phyloP scores from a whole-genome alignment of 2,113 vertebrate species.

The Sylvicapra grimmia region DNA sequence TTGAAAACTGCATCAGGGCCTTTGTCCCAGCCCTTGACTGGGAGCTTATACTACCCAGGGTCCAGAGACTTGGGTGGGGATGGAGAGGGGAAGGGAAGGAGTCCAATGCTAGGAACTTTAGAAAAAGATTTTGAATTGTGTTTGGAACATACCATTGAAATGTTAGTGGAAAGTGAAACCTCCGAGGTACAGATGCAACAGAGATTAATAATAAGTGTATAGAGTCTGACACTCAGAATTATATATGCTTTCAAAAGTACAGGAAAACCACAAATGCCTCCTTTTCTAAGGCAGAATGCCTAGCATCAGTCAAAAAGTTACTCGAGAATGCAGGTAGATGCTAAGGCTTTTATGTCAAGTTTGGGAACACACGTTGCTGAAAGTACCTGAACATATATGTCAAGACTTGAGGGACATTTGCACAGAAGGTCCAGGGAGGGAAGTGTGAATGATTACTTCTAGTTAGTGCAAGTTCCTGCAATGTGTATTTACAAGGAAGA shows the following conservation, averaged over 20 bases:
- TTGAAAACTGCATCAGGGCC: background rate
- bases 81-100: background rate
- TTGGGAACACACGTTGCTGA: background rate
- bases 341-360: background rate
- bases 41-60: background rate
- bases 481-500: background rate
- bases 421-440: background rate
- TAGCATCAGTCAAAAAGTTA: slow-evolving; percentile 11
- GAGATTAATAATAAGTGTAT: background rate
- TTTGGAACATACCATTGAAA: background rate
- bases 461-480: background rate
- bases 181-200: background rate
- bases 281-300: background rate
- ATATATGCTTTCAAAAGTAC: background rate
- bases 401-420: background rate
- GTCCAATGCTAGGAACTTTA: background rate
- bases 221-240: background rate
- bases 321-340: background rate
- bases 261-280: background rate
- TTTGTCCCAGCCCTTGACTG: background rate
- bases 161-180: background rate
- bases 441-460: background rate
- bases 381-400: background rate
- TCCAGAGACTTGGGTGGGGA: background rate
- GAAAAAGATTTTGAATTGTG: background rate